Evolutionary conservation across 2,888 invertebrate genomes (phyloP).

Genomic region (Apoda limacodes): DNA sequence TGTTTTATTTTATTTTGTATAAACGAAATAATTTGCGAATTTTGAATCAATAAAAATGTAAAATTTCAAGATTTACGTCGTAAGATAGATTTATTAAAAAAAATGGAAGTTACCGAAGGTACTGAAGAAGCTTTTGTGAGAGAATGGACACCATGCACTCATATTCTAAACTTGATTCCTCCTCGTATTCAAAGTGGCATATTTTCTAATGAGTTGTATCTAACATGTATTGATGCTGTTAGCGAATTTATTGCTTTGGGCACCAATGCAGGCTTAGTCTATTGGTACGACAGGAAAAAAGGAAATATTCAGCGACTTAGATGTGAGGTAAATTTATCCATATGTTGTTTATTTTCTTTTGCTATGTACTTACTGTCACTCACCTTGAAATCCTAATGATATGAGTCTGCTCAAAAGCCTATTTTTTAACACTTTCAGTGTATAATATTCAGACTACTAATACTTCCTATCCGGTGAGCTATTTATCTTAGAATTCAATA

Average conservation of each 20-base stretch:
- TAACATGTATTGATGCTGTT: constrained; percentile 87
- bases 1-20: constrained; percentile 4
- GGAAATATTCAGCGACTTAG: constrained; percentile 81
- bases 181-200: constrained; percentile 79
- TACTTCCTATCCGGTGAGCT: too few relatives aligned
- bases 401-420: too few relatives aligned
- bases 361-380: too few relatives aligned
- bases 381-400: too few relatives aligned
- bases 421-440: too few relatives aligned
- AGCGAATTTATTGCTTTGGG: constrained; percentile 87
- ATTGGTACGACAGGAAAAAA: constrained; percentile 86
- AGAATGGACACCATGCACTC: constrained; percentile 86
- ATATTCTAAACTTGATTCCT: constrained; percentile 81
- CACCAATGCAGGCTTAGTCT: constrained; percentile 86
- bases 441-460: too few relatives aligned
- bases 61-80: too few relatives aligned
- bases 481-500: too few relatives aligned
- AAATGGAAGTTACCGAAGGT: constrained; percentile 54
- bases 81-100: constrained; percentile 10
- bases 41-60: neutral
- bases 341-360: too few relatives aligned
- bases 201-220: constrained; percentile 78
- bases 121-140: constrained; percentile 68
- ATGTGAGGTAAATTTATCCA: constrained; percentile 83
- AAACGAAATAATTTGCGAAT: constrained; percentile 4